A percentile compares a stretch with the other conserved stretches of the same genome.
These are phyloP conservation scores for Macrobrachium rosenbergii DNA, from an alignment of 1,140 invertebrate species.

Conservation along the genomic window DNA sequence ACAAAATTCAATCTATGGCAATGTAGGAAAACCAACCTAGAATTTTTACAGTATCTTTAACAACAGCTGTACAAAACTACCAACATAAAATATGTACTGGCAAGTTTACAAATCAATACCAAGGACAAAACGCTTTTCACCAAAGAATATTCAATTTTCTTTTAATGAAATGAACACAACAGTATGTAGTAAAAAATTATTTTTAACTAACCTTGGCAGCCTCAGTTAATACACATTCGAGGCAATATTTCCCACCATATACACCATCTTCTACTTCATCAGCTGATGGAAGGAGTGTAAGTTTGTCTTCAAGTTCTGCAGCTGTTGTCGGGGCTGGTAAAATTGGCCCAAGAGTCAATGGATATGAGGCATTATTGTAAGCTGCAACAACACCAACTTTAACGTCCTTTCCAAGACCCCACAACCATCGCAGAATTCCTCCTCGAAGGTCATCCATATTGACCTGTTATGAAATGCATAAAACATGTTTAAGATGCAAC, in stretches of 20 bases:
- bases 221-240: conserved; percentile 55
- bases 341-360: conserved; percentile 59
- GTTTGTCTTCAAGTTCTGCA: conserved; percentile 50
- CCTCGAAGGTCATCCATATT: conserved; percentile 56
- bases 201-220: conserved; percentile 49
- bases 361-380: conserved; percentile 63
- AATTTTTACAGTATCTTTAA: too few relatives aligned
- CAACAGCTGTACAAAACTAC: too few relatives aligned
- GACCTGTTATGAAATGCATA: conserved; percentile 1
- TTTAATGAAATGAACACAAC: too few relatives aligned
- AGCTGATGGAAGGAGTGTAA: conserved; percentile 52
- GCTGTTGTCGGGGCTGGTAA: conserved; percentile 57
- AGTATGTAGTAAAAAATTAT: too few relatives aligned
- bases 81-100: background rate
- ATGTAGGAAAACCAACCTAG: too few relatives aligned
- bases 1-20: too few relatives aligned
- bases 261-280: conserved; percentile 57
- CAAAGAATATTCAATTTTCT: too few relatives aligned
- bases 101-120: background rate
- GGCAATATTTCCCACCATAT: conserved; percentile 61
- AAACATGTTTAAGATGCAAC: background rate
- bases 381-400: conserved; percentile 59
- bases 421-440: conserved; percentile 64
- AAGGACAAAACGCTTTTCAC: too few relatives aligned
- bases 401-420: conserved; percentile 53